A percentile compares a stretch with the other conserved stretches of the same genome.
Evolutionary conservation across 2,113 vertebrate species (phyloP).

Genomic region (Strix uralensis): DNA sequence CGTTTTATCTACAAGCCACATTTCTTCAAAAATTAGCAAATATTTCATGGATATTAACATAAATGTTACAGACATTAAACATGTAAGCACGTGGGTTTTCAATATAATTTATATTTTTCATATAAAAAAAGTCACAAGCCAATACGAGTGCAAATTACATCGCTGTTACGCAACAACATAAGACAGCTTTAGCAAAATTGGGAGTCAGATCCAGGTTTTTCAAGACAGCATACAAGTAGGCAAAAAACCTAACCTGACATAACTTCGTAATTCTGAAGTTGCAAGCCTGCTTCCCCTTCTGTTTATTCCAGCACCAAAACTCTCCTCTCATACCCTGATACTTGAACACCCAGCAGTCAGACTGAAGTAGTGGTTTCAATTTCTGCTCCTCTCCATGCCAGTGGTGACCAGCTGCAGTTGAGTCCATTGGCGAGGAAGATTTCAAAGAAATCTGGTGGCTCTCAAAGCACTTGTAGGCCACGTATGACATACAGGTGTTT

Average conservation of each 20-base stretch:
- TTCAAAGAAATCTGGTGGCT: not conserved
- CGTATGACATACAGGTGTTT: not conserved
- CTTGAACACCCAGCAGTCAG: not conserved
- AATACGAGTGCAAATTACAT: not conserved
- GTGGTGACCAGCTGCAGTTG: not conserved
- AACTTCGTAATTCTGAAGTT: not conserved
- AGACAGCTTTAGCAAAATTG: not conserved
- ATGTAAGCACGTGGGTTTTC: not conserved
- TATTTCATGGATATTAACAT: not conserved
- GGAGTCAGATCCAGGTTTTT: not conserved
- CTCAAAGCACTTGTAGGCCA: not conserved
- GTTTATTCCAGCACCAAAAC: not conserved
- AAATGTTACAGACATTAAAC: not conserved
- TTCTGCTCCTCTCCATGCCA: not conserved
- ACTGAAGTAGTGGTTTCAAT: not conserved
- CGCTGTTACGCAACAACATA: not conserved
- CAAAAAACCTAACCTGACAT: not conserved
- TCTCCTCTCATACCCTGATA: not conserved
- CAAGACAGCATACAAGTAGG: not conserved
- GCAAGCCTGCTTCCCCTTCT: not conserved
- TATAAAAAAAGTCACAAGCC: not conserved
- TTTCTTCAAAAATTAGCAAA: not conserved
- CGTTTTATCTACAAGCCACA: not conserved
- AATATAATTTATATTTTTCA: not conserved
- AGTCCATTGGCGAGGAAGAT: not conserved